These are phyloP conservation scores for Lasioglossum marginatum DNA, from an alignment of 2,888 invertebrate genomes.

Conservation along the genomic window DNA sequence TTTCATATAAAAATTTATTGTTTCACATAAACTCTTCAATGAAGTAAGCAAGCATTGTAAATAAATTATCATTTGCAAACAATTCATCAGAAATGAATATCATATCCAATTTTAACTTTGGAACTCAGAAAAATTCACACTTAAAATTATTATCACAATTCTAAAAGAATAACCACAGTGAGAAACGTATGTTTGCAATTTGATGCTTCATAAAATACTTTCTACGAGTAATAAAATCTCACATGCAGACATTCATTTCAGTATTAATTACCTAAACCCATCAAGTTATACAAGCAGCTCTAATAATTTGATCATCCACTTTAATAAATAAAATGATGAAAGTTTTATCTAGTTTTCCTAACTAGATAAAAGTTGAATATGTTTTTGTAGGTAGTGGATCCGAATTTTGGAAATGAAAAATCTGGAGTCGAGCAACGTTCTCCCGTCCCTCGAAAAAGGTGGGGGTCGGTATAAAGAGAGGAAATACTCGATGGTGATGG, in stretches of 20 bases:
- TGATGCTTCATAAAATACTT: background rate
- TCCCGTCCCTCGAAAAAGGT: slow-evolving; percentile 69
- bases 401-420: slow-evolving; percentile 33
- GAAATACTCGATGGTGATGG: slow-evolving; percentile 79
- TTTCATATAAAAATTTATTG: no score
- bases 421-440: slow-evolving; percentile 32
- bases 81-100: background rate
- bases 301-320: no score
- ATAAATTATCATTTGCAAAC: no score
- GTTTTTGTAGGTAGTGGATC: background rate
- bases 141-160: background rate
- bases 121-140: background rate
- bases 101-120: background rate
- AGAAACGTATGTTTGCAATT: background rate
- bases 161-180: background rate
- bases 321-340: background rate
- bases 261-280: no score
- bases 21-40: no score
- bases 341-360: background rate
- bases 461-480: slow-evolving; percentile 83
- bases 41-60: no score
- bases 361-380: background rate
- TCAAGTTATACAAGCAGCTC: no score
- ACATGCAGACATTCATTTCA: no score
- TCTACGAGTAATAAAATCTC: no score